Conservation (phyloP, 1,140 invertebrate species). For the Anastrepha ludens region DNA sequence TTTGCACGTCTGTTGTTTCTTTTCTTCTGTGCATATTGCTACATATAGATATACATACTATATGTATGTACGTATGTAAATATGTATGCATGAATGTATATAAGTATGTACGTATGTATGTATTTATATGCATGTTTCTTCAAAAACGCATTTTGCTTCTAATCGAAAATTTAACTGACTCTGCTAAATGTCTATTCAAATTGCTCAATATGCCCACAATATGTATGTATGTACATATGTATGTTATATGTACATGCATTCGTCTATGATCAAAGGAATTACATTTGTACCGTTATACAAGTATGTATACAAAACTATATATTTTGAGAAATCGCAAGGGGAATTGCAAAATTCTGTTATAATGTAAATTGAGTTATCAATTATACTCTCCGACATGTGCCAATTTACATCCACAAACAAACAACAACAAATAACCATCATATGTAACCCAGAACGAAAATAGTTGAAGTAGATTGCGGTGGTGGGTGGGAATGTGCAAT, state of each 20-base stretch:
- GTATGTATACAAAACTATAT: not conserved
- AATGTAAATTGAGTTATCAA: constrained; percentile 50
- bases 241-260: not conserved
- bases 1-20: too few relatives aligned
- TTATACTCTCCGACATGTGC: constrained; percentile 37
- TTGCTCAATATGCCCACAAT: not conserved
- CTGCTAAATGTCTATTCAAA: too few relatives aligned
- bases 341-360: constrained; percentile 2
- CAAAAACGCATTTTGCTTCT: too few relatives aligned
- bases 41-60: too few relatives aligned
- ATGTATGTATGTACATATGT: not conserved
- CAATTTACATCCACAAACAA: constrained; percentile 2
- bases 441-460: not conserved
- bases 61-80: too few relatives aligned
- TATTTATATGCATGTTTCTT: too few relatives aligned
- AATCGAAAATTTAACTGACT: too few relatives aligned
- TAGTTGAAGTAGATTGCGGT: not conserved
- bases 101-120: too few relatives aligned
- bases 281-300: not conserved
- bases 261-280: not conserved
- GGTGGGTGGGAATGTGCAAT: not conserved
- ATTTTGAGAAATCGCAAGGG: constrained; percentile 14
- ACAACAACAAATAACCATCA: not conserved
- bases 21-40: too few relatives aligned
- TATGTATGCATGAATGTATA: too few relatives aligned